These are phyloP conservation scores for Pterophyllum scalare DNA, from an alignment of 2,113 vertebrate genomes.

Conservation along the genomic window DNA sequence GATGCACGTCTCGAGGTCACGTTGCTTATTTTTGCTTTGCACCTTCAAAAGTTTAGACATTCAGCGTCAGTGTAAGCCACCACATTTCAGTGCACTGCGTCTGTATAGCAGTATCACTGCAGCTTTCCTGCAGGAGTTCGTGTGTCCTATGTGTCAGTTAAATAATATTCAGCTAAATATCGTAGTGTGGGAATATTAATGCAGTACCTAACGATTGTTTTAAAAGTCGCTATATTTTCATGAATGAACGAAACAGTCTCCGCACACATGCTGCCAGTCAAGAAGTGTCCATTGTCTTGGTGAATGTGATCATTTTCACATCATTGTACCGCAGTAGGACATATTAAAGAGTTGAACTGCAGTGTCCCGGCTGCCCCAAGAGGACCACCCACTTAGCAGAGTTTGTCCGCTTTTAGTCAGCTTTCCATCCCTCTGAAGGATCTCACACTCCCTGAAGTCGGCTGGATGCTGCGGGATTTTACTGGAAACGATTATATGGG, in stretches of 20 bases:
- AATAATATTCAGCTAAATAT: too few relatives aligned
- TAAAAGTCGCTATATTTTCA: background rate
- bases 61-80: background rate
- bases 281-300: conserved; percentile 39
- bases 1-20: background rate
- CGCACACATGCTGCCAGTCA: conserved; percentile 43
- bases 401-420: conserved; percentile 55
- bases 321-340: conserved; percentile 64
- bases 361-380: conserved; percentile 29
- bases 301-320: conserved; percentile 62
- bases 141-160: background rate
- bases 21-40: background rate
- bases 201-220: background rate
- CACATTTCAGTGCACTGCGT: background rate
- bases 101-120: too few relatives aligned
- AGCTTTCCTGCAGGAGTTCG: background rate
- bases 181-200: background rate
- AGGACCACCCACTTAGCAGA: conserved; percentile 79
- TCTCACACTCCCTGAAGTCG: background rate
- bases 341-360: conserved; percentile 63
- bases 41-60: background rate
- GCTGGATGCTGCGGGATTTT: background rate
- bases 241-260: conserved; percentile 19
- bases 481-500: background rate
- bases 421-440: conserved; percentile 17